Evolutionary conservation across 2,113 vertebrate species (phyloP).

Genomic region (Indri indri): DNA sequence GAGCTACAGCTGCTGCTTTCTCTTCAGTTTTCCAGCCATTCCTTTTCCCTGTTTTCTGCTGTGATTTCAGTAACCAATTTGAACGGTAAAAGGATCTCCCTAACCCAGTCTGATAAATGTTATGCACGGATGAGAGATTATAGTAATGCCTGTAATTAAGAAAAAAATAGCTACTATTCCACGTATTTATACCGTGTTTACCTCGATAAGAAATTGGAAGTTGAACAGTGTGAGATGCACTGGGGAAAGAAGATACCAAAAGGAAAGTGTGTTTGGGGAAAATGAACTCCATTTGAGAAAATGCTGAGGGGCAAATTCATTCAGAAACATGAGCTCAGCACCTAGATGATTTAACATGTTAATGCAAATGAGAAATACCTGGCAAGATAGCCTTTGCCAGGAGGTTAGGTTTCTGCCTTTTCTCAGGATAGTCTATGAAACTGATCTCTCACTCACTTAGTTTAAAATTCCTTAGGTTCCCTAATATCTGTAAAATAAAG

Average conservation of each 20-base stretch:
- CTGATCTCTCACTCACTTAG: background rate
- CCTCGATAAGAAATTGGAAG: background rate
- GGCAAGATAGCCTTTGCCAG: background rate
- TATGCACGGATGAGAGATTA: background rate
- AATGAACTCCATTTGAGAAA: background rate
- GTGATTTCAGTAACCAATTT: background rate
- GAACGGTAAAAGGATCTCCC: background rate
- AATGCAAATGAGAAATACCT: background rate
- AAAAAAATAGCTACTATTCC: background rate
- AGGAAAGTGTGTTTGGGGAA: background rate
- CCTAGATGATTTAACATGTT: background rate
- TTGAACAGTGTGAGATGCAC: background rate
- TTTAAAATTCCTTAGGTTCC: constrained; percentile 36
- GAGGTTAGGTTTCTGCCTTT: background rate
- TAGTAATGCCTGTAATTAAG: background rate
- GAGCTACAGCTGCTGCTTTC: background rate
- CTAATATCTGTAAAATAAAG: background rate
- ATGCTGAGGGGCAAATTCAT: background rate
- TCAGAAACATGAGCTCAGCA: background rate
- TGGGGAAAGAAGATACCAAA: background rate
- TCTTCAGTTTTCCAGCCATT: background rate
- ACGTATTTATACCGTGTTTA: background rate
- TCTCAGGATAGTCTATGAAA: background rate
- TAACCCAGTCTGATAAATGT: background rate
- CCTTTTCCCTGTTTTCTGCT: background rate